Evolutionary conservation across 2,888 invertebrate species (phyloP).

Genomic region (Coecobrya sp.): DNA sequence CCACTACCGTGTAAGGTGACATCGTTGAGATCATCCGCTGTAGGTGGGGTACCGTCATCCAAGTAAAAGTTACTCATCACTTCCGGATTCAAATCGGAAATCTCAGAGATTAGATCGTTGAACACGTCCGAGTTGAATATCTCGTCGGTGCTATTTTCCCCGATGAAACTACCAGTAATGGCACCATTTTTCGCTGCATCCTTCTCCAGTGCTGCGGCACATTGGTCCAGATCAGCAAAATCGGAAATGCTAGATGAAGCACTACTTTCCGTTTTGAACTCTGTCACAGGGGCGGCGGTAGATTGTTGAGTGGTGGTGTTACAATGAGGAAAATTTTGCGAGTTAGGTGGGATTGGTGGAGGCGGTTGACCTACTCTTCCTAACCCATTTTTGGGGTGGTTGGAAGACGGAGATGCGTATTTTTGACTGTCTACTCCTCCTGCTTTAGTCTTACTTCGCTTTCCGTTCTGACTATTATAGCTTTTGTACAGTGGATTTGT

Average conservation of each 20-base stretch:
- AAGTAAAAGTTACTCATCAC: slow-evolving; percentile 94
- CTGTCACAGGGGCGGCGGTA: slow-evolving; percentile 55
- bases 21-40: slow-evolving; percentile 79
- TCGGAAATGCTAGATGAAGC: slow-evolving; percentile 88
- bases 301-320: slow-evolving; percentile 68
- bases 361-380: slow-evolving; percentile 77
- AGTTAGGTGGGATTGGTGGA: slow-evolving; percentile 75
- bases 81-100: slow-evolving; percentile 94
- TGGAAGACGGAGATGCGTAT: slow-evolving; percentile 76
- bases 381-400: slow-evolving; percentile 78
- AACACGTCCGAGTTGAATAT: slow-evolving; percentile 93
- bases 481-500: slow-evolving; percentile 80
- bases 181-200: slow-evolving; percentile 91
- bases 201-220: slow-evolving; percentile 95
- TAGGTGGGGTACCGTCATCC: slow-evolving; percentile 88
- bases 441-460: slow-evolving; percentile 78
- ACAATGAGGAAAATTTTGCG: slow-evolving; percentile 73
- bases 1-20: slow-evolving; percentile 83
- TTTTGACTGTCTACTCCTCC: slow-evolving; percentile 80
- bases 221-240: slow-evolving; percentile 95
- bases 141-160: slow-evolving; percentile 94
- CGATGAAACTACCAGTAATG: slow-evolving; percentile 93
- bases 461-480: slow-evolving; percentile 79
- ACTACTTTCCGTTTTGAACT: slow-evolving; percentile 80
- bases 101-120: slow-evolving; percentile 95